Evolutionary conservation across 2,888 invertebrate genomes (phyloP), one percentile per base, ranked within the genome.

Genomic region (Eupithecia inturbata): DNA sequence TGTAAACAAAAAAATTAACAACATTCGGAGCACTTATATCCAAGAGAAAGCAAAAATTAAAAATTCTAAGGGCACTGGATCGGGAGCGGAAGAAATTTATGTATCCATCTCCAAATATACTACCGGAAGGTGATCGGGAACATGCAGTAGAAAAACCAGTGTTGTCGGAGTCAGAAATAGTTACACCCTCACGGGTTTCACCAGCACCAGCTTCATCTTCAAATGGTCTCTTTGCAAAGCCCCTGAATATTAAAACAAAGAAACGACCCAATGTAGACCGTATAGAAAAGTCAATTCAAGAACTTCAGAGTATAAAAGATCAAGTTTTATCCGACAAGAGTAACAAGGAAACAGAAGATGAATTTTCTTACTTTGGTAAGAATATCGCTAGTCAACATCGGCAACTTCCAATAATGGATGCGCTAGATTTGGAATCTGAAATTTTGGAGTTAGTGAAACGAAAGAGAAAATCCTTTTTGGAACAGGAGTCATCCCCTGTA

Each of bases 151-250:
- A 62, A 26, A 26, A 62, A 31, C 62, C 62, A 62, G 62, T 62
- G 62, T 62, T 62, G 62, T 62, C 62, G 62, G 62, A 62, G 62
- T 62, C 62, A 62, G 62, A 62, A 31, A 62, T 62, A 62, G 62
- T 62, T 62, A 62, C 62, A 62, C 62, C 62, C 62, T 31, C 31
- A 62, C 62, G 62, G 62, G 62, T 62, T 62, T 62, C 62, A 62
- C 62, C 62, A 62, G 62, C 62, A 28, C 62, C 53, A 53, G 53
- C 53, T 7, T 53, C 53, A 53, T 14, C n/a, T 53, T 53, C 53
- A 53, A 14, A 53, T 53, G 53, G 53, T 53, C n/a, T 53, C 53
- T 53, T 53, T 53, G 53, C 53, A 53, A 53, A 49, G 49, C 49
- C 49, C 49, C 16, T 49, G 19, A 19, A 49, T 49, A 49, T 49